Evolutionary conservation across 2,888 invertebrate species (phyloP), one percentile per base, ranked within the genome.

Genomic region (Ctenicera cuprea): DNA sequence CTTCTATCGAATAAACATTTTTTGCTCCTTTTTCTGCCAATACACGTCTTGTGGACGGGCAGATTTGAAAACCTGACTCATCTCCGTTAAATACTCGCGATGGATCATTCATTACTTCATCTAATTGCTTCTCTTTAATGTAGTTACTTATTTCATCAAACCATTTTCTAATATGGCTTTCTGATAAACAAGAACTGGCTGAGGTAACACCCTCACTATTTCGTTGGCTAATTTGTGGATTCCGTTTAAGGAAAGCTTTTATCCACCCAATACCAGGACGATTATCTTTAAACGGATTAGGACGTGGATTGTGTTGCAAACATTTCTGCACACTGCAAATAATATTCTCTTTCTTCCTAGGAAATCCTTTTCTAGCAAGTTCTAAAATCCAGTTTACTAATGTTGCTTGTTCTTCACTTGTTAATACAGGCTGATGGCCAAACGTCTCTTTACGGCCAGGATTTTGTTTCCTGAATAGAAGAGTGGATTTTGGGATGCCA

Each of bases 171-270:
- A 80, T 78, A 64, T 81, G 76, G 30, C 48, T 66, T 73, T 80
- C 78, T n/a, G 78, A 72, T 11, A 81, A 73, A 16, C 43, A 45
- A 14, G 43, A 67, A 52, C 80, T 74, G n/a, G 76, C 80, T 7
- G 79, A 75, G 68, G 79, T 80, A 78, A 81, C 78, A 30, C 80
- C 76, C 45, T 80, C 79, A 8, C 79, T 79, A 59, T 78, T 79
- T 76, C 77, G 68, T 70, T 20, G 30, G 0, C 78, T 76, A 69
- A 80, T 74, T 20, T 77, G 68, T 0, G 66, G 76, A 43, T 81
- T 65, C 61, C 80, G 74, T 71, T 75, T 78, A 76, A 81, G 65
- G 48, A 82, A 81, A 9, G 54, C 72, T 26, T 71, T 78, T 11
- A 80, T 72, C 81, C 81, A 81, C 33, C 79, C 75, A 65, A 75